These are phyloP conservation scores for Phortica magna DNA, from an alignment of 2,888 invertebrate species.

Conservation along the genomic window DNA sequence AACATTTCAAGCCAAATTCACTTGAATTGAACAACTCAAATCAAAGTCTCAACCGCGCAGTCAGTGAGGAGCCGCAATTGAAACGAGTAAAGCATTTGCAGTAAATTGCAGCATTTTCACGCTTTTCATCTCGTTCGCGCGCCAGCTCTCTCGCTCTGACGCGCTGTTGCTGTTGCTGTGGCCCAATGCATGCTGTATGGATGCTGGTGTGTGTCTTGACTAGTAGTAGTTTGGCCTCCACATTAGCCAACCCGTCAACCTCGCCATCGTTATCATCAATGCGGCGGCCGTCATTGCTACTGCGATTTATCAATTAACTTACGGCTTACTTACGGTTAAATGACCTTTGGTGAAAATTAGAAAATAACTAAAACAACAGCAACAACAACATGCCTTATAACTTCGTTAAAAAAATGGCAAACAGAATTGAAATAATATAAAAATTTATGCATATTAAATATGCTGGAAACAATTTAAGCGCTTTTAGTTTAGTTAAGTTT, in stretches of 20 bases:
- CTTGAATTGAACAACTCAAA: neutral
- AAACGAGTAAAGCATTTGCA: neutral
- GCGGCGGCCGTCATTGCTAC: neutral
- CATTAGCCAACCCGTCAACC: neutral
- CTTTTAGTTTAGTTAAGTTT: conserved; percentile 7
- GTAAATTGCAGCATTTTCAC: neutral
- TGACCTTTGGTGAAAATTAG: no score
- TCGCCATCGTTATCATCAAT: neutral
- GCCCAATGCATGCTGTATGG: no score
- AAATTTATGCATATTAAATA: conserved; percentile 1
- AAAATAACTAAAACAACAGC: no score
- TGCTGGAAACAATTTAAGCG: neutral
- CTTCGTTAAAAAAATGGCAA: neutral
- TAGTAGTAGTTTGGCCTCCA: no score
- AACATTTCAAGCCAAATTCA: neutral
- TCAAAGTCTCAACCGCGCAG: neutral
- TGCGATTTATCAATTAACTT: conserved; percentile 53
- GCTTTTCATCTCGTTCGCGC: no score
- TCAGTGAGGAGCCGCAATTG: neutral
- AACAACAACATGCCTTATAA: no score
- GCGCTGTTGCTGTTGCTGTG: no score
- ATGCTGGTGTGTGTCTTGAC: no score
- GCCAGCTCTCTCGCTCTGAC: no score
- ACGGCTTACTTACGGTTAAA: no score
- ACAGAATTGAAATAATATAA: neutral